Evolutionary conservation across 2,888 invertebrate genomes (phyloP).

Genomic region (Drosophila cognata): DNA sequence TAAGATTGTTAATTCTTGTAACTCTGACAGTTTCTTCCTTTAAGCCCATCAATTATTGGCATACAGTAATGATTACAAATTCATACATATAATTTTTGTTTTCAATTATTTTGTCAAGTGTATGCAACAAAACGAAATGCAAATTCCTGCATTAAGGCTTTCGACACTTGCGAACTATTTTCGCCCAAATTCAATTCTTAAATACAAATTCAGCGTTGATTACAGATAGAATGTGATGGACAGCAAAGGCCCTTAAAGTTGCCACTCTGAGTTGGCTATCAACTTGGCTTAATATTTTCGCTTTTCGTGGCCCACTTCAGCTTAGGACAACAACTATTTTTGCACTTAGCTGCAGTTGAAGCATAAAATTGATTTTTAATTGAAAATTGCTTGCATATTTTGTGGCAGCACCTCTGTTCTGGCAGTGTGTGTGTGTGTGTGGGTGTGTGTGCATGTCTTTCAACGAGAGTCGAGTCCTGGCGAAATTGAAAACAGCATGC

Average conservation of each 20-base stretch:
- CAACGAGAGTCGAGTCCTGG: background rate
- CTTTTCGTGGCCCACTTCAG: constrained; percentile 49
- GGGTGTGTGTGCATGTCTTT: constrained; percentile 1
- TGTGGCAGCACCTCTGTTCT: constrained; percentile 20
- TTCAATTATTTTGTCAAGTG: background rate
- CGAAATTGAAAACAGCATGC: constrained; percentile 21
- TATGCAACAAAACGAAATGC: constrained; percentile 23
- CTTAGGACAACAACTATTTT: constrained; percentile 54
- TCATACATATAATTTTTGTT: too few species aligned
- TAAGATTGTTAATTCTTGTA: background rate
- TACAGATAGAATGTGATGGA: background rate
- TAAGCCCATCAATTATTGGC: background rate
- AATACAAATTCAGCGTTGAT: constrained; percentile 41
- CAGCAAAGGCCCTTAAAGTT: constrained; percentile 19
- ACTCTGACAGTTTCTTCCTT: background rate
- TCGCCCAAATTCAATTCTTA: constrained; percentile 29
- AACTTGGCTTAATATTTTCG: constrained; percentile 51
- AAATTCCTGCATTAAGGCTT: constrained; percentile 60
- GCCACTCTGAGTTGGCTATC: constrained; percentile 25
- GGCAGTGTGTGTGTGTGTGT: background rate
- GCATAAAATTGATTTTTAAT: constrained; percentile 82
- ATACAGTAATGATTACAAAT: background rate
- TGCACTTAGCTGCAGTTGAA: constrained; percentile 78
- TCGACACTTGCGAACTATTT: constrained; percentile 66
- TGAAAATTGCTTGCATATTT: constrained; percentile 81